These are phyloP conservation scores for Watsonalla binaria DNA, from an alignment of 2,888 invertebrate species.

Conservation along the genomic window DNA sequence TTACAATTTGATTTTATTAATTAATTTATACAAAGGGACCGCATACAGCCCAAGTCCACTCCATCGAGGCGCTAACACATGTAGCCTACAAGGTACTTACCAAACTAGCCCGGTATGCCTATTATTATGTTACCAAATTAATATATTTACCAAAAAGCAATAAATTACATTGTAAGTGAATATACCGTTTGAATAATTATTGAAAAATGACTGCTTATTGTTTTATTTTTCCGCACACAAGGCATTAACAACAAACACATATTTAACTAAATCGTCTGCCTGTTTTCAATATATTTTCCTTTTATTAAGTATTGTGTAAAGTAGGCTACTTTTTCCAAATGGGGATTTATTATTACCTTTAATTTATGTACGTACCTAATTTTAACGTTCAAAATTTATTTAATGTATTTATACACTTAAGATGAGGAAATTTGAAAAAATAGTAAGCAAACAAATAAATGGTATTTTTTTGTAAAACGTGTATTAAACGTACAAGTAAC, in stretches of 20 bases:
- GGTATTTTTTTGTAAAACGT: background rate
- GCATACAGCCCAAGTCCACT: no score
- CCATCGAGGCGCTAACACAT: background rate
- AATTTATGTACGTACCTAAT: no score
- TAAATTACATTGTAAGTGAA: slow-evolving; percentile 1
- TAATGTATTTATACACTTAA: no score
- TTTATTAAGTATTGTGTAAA: no score
- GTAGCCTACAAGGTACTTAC: background rate
- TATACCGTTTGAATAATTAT: background rate
- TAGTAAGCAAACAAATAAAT: background rate
- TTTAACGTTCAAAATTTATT: no score
- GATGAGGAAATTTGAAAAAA: no score
- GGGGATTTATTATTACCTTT: no score
- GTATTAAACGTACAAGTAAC: background rate
- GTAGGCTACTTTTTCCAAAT: no score
- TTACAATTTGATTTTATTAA: background rate
- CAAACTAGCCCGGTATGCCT: background rate
- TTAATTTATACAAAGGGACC: background rate
- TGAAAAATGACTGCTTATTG: background rate
- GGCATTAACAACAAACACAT: no score
- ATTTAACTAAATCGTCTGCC: no score
- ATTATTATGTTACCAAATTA: background rate
- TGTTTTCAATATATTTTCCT: no score
- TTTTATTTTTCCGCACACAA: no score
- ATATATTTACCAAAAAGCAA: slow-evolving; percentile 1